Evolutionary conservation across 2,113 vertebrate genomes (phyloP), one percentile per base, ranked within the genome.

Genomic region (Nibea coibor): DNA sequence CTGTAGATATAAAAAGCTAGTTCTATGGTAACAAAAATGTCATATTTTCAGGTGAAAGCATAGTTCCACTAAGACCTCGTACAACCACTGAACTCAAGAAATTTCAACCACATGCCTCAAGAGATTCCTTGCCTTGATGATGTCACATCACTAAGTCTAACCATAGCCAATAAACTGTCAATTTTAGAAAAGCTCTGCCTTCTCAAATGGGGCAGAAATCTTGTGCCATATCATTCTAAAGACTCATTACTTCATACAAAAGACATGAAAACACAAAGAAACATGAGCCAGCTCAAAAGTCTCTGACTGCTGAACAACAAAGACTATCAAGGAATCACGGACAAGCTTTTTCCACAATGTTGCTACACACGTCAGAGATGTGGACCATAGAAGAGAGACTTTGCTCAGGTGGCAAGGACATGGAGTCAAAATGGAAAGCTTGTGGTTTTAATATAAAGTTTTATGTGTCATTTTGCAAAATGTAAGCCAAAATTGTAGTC

Each of bases 191-290:
- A 71, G 50, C 68, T 10, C 71, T 26, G 64, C 66, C 77, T 45
- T 58, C 67, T 82, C 9, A 54, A 8, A 22, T 54, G 22, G 68
- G 66, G 45, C 14, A 39, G 62, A 78, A 48, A 72, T 86, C 43
- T 81, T 79, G 88, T 92, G 90, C 90, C 91, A 91, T 91, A 90
- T 90, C 78, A 42, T 80, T 73, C 62, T 73, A 65, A 87, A 86
- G 84, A 89, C 80, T 82, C 22, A 66, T 50, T 47, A 62, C 82
- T 88, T 84, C 73, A 75, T 83, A 76, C 7, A 75, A 64, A 62
- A 58, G 64, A 28, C 3, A 51, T 56, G 0, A 74, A 74, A 80
- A 70, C 28, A 86, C 35, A 80, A 70, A 75, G 45, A 81, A 73
- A 61, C 28, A 81, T 16, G 84, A 88, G 82, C 74, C 76, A 66